Conservation (phyloP, 2,888 invertebrate genomes). For the Drosophila monieri region DNA sequence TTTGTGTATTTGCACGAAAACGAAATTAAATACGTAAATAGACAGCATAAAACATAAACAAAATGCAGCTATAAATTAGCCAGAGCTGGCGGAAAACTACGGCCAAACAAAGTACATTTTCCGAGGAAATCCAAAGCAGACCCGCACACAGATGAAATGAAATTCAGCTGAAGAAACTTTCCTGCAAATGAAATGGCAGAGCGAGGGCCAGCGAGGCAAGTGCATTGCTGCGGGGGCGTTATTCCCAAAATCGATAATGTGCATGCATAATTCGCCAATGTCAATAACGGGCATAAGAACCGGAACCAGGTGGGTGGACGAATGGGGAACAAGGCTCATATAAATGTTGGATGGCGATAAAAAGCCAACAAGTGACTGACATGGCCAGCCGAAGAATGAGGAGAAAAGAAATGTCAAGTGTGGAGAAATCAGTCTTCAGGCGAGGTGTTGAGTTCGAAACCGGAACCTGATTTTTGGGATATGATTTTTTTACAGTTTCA, state of each 20-base stretch:
- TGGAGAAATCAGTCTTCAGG: background rate
- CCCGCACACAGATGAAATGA: slow-evolving; percentile 5
- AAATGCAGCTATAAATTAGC: slow-evolving; percentile 47
- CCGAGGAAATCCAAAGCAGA: slow-evolving; percentile 15
- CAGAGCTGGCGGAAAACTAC: slow-evolving; percentile 20
- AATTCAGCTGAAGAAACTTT: slow-evolving; percentile 27
- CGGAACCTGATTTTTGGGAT: no score
- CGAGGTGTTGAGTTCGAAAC: no score
- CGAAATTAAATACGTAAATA: slow-evolving; percentile 61
- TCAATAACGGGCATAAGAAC: slow-evolving; percentile 27
- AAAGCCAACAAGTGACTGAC: slow-evolving; percentile 34
- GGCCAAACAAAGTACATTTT: slow-evolving; percentile 31
- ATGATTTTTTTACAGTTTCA: no score
- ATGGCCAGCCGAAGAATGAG: slow-evolving; percentile 17
- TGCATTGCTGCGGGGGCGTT: background rate
- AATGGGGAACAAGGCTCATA: slow-evolving; percentile 22
- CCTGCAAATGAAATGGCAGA: slow-evolving; percentile 21
- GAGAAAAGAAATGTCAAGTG: background rate
- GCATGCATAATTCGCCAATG: slow-evolving; percentile 37
- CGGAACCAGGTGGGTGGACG: slow-evolving; percentile 11
- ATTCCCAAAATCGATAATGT: slow-evolving; percentile 48
- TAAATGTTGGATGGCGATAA: slow-evolving; percentile 26
- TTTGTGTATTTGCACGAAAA: slow-evolving; percentile 65
- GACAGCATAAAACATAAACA: slow-evolving; percentile 67
- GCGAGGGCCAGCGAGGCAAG: background rate